Evolutionary conservation across 2,888 invertebrate species (phyloP).

Genomic region (Ormyrus labotus): DNA sequence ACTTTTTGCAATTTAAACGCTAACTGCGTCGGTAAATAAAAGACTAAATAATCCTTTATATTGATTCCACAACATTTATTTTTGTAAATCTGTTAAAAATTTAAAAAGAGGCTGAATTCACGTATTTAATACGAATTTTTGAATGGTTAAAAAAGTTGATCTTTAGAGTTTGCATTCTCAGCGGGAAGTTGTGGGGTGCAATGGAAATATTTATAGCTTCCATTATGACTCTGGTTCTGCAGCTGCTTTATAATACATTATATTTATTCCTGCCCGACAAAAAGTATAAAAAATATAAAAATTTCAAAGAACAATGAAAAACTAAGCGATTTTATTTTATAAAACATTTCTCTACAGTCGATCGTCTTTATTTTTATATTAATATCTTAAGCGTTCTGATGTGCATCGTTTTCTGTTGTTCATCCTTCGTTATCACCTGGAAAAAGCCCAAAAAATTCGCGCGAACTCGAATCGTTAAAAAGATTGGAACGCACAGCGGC

Average conservation of each 20-base stretch:
- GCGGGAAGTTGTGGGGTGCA: neutral
- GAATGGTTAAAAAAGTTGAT: neutral
- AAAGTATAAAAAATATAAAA: too few species aligned
- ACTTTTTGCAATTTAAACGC: neutral
- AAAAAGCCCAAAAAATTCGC: too few species aligned
- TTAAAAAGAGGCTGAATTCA: too few species aligned
- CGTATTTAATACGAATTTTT: neutral
- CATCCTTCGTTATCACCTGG: too few species aligned
- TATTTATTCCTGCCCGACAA: neutral
- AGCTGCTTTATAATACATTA: constrained; percentile 1
- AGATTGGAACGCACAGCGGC: too few species aligned
- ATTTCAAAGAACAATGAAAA: too few species aligned
- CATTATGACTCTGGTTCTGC: neutral
- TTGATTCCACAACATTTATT: neutral
- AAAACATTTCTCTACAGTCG: too few species aligned
- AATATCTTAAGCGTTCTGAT: too few species aligned
- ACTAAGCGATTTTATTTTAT: too few species aligned
- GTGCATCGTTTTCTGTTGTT: too few species aligned
- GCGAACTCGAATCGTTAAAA: too few species aligned
- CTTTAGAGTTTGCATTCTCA: neutral
- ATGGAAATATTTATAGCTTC: constrained; percentile 15
- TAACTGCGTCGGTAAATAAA: neutral
- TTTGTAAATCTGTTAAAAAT: neutral
- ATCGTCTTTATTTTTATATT: too few species aligned
- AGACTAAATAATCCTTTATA: neutral